Base-by-base conservation (phyloP, 2,113 vertebrate species). In the Gadus macrocephalus region DNA sequence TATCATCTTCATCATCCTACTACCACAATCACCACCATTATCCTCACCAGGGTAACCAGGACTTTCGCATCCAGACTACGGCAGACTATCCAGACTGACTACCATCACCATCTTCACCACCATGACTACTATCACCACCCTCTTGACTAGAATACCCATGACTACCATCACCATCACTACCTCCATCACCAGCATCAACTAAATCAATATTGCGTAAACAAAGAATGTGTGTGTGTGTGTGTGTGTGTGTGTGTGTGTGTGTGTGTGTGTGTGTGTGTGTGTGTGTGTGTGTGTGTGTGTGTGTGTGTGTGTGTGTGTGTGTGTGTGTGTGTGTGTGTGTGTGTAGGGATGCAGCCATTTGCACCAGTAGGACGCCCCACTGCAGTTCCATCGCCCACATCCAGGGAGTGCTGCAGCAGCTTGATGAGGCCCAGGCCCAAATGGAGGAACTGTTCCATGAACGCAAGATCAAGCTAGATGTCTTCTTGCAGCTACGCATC, bases 361-460 rank as follows among this genome's bases (percentile, higher is more conserved):
- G 95, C 67, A 98, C 89, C 91, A 99, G 95, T 79, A 98, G 98
- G 91, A 92, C 95, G 0, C 95, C 97, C 0, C 97, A 99, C 84
- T 94, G 93, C 74, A 99, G 97, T 83, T 99, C 97, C 80, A 98
- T 99, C 74, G 95, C 95, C 70, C 96, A 99, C 90, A 96, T 98
- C 0, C 96, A 99, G 78, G 95, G 95, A 0, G 97, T 99, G 71
- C 93, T 98, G 15, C 97, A 98, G 91, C 97, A 98, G 86, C 91
- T 99, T 15, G 96, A 98, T 1, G 97, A 99, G 76, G 97, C 96
- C 9, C 96, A 98, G 85, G 95, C 95, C 55, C 96, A 98, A 91
- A 98, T 99, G 96, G 97, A 99, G 85, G 96, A 99, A 68, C 93
- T 99, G 38, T 99, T 99, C 81, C 96, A 99, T 0, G 97, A 99